These are phyloP conservation scores for Conus betulinus DNA, from an alignment of 1,140 invertebrate genomes.

Conservation along the genomic window DNA sequence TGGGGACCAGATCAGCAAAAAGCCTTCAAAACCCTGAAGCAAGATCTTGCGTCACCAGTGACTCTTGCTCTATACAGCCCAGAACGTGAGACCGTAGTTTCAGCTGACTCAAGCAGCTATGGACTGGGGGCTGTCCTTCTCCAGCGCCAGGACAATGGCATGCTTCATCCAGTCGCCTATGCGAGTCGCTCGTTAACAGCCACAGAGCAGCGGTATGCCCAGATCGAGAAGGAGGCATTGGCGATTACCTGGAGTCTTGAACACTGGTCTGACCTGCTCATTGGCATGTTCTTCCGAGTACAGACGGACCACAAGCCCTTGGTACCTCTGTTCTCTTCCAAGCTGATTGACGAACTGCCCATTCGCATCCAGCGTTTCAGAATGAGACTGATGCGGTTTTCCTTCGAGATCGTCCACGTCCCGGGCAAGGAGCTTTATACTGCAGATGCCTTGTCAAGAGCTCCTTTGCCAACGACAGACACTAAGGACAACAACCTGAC, in stretches of 20 bases:
- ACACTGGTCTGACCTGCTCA: constrained; percentile 77
- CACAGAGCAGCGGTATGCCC: constrained; percentile 76
- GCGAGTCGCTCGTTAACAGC: constrained; percentile 49
- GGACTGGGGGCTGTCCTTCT: constrained; percentile 51
- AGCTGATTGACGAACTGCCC: constrained; percentile 40
- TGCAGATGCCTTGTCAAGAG: constrained; percentile 47
- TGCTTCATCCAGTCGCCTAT: constrained; percentile 46
- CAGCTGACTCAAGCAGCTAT: constrained; percentile 48
- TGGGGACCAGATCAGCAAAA: constrained; percentile 38
- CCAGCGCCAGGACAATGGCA: constrained; percentile 32
- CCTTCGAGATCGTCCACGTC: constrained; percentile 29
- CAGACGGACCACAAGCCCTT: constrained; percentile 71
- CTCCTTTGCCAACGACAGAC: constrained; percentile 19
- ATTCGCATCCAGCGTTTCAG: constrained; percentile 46
- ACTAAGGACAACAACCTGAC: background rate
- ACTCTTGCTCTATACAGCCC: constrained; percentile 45
- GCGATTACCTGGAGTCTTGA: constrained; percentile 74
- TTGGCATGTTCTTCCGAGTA: constrained; percentile 64
- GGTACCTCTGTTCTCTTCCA: constrained; percentile 50
- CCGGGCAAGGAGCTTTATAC: constrained; percentile 50
- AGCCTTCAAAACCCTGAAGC: constrained; percentile 39
- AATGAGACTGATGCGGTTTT: constrained; percentile 47
- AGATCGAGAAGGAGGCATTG: constrained; percentile 79
- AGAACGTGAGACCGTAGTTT: constrained; percentile 36
- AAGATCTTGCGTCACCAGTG: constrained; percentile 36